Conservation (phyloP, 2,888 invertebrate genomes). For the Eupithecia centaureata region DNA sequence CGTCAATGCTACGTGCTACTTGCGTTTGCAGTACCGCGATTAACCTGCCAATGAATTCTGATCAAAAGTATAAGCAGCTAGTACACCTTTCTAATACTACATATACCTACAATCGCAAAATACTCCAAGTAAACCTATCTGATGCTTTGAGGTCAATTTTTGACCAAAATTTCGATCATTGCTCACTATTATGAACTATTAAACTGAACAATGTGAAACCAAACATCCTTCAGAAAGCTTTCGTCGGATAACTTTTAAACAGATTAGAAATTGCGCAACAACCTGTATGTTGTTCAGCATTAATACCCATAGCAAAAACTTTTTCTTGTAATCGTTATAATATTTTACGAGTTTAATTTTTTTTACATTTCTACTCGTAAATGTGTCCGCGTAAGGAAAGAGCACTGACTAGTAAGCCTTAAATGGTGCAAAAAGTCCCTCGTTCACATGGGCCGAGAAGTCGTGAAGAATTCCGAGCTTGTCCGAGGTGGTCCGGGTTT, state of each 20-base stretch:
- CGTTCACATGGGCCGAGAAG: constrained; percentile 41
- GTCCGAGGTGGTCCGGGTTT: constrained; percentile 60
- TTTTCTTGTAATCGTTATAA: neutral
- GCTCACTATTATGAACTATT: neutral
- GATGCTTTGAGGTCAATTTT: neutral
- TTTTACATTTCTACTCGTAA: constrained; percentile 8
- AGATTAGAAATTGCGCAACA: neutral
- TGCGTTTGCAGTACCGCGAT: constrained; percentile 24
- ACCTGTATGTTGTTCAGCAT: constrained; percentile 1
- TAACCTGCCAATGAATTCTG: constrained; percentile 36
- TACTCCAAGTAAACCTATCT: neutral
- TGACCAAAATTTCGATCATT: no score
- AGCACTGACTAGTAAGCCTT: constrained; percentile 13
- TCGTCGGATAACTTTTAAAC: neutral
- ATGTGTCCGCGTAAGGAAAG: neutral
- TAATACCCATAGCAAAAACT: neutral
- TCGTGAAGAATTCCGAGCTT: constrained; percentile 62
- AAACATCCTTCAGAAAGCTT: neutral
- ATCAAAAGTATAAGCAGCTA: constrained; percentile 36
- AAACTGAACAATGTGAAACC: neutral
- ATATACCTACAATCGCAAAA: neutral
- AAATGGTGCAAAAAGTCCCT: constrained; percentile 39
- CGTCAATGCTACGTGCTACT: constrained; percentile 11
- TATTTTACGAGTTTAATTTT: constrained; percentile 7
- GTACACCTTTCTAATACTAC: no score